Conservation (phyloP, 2,888 invertebrate genomes). For the Enchytraeus crypticus region DNA sequence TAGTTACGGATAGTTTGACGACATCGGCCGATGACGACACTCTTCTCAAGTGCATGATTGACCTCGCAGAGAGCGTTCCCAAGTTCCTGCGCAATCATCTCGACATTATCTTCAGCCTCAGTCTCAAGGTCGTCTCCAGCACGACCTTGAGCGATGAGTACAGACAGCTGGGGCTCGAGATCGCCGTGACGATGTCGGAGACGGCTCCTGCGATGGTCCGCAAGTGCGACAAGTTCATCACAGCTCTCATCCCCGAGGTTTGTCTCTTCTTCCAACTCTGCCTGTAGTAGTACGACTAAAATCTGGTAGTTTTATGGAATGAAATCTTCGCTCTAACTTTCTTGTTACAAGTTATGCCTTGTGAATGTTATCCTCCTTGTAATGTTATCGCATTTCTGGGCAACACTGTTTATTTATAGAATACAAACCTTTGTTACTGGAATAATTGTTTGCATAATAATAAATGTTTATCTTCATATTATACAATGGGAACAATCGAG, state of each 20-base stretch:
- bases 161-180: slow-evolving; percentile 79
- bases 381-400: no score
- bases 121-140: slow-evolving; percentile 64
- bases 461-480: no score
- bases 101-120: slow-evolving; percentile 74
- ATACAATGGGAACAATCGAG: no score
- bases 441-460: no score
- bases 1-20: slow-evolving; percentile 69
- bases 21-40: slow-evolving; percentile 73
- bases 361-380: no score
- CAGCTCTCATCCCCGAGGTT: slow-evolving; percentile 43
- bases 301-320: neutral
- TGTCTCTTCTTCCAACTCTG: neutral
- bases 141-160: slow-evolving; percentile 55
- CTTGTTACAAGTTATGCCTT: no score
- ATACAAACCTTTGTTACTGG: no score
- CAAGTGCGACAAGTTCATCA: slow-evolving; percentile 68
- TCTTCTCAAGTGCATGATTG: slow-evolving; percentile 82
- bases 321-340: no score
- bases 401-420: no score
- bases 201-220: slow-evolving; percentile 92
- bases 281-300: neutral
- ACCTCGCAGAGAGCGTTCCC: slow-evolving; percentile 83
- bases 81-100: slow-evolving; percentile 83
- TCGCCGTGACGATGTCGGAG: slow-evolving; percentile 75